Evolutionary conservation across 1,140 invertebrate genomes (phyloP).

Genomic region (Vanessa atalanta): DNA sequence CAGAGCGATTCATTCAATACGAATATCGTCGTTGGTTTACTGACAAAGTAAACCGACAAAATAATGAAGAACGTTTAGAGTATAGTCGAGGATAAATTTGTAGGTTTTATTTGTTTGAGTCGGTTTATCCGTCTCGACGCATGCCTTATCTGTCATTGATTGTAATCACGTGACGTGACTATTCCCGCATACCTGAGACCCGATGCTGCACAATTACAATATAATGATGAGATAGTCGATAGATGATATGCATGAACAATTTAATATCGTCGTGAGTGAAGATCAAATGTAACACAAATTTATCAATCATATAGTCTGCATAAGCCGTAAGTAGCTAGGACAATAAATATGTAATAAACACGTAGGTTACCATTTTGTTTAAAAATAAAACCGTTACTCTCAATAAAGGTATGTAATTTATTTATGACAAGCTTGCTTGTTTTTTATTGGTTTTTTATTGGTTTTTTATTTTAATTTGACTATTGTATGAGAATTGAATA

Average conservation of each 20-base stretch:
- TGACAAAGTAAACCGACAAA: conserved; percentile 41
- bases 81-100: conserved; percentile 8
- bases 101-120: conserved; percentile 31
- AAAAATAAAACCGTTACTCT: no score
- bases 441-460: no score
- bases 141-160: conserved; percentile 43
- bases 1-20: conserved; percentile 68
- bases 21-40: conserved; percentile 40
- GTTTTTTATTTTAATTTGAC: no score
- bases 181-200: conserved; percentile 34
- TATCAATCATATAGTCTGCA: not conserved
- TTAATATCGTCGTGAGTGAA: not conserved
- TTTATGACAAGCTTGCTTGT: no score
- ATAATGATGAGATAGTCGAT: not conserved
- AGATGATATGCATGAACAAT: not conserved
- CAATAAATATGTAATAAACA: no score
- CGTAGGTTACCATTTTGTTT: no score
- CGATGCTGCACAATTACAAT: conserved; percentile 27
- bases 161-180: conserved; percentile 35
- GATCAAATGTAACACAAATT: not conserved
- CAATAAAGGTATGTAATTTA: no score
- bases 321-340: no score
- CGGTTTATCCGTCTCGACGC: conserved; percentile 37
- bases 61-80: conserved; percentile 29
- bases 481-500: no score